Percentiles rank a stretch among this genome's conserved stretches.
Evolutionary conservation across 2,888 invertebrate species (phyloP).

Genomic region (Lasioglossum oenotherae): DNA sequence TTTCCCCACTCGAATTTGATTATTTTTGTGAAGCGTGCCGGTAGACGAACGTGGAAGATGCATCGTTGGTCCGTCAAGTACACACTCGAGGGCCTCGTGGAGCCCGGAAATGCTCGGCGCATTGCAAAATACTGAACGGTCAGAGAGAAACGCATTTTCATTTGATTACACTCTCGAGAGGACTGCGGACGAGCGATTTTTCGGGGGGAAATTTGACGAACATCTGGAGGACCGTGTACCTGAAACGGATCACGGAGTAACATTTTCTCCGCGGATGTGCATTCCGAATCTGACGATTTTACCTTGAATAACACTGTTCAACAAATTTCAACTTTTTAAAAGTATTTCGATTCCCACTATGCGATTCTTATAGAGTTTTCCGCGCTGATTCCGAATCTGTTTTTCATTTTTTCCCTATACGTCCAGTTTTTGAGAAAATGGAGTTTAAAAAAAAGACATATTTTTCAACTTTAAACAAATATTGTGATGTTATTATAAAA

Average conservation of each 20-base stretch:
- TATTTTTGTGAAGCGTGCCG: slow-evolving; percentile 52
- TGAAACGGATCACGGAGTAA: not conserved
- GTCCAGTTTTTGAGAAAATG: too few relatives aligned
- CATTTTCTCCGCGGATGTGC: not conserved
- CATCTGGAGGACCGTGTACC: not conserved
- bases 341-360: too few relatives aligned
- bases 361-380: too few relatives aligned
- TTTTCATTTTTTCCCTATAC: too few relatives aligned
- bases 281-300: not conserved
- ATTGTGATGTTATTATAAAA: too few relatives aligned
- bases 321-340: too few relatives aligned
- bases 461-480: too few relatives aligned
- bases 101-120: not conserved
- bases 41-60: slow-evolving; percentile 18
- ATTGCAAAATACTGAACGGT: slow-evolving; percentile 9
- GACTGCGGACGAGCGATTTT: not conserved
- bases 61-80: not conserved
- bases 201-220: not conserved
- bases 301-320: not conserved
- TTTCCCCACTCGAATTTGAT: slow-evolving; percentile 26
- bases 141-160: not conserved
- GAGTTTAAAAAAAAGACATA: too few relatives aligned
- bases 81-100: slow-evolving; percentile 8
- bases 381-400: too few relatives aligned
- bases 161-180: not conserved